phyloP scores from a whole-genome alignment of 1,140 invertebrate species.

The Sweltsa coloradensis region DNA sequence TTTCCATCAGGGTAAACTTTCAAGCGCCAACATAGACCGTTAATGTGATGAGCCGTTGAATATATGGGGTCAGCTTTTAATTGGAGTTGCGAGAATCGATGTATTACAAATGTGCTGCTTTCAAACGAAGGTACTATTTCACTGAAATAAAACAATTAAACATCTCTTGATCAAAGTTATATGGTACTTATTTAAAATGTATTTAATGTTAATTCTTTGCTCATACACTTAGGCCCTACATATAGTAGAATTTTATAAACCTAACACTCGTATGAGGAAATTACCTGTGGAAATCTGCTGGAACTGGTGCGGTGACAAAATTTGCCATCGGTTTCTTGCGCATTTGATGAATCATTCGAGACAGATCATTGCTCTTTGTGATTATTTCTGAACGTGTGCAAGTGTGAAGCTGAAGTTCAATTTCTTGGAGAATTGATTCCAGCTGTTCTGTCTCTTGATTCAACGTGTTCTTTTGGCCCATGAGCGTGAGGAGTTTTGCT shows the following conservation, averaged over 20 bases:
- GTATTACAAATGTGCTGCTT: constrained; percentile 76
- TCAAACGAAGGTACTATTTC: constrained; percentile 89
- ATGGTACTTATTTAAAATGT: constrained; percentile 7
- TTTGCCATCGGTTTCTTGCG: constrained; percentile 77
- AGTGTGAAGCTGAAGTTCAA: constrained; percentile 66
- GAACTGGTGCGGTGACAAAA: constrained; percentile 79
- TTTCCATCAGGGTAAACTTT: constrained; percentile 91
- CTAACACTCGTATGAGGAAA: constrained; percentile 7
- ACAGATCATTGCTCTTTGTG: constrained; percentile 61
- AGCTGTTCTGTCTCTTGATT: constrained; percentile 77
- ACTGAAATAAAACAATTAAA: constrained; percentile 40
- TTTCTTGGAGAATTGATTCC: constrained; percentile 72
- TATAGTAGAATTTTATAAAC: too few species aligned
- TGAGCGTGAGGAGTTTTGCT: constrained; percentile 73
- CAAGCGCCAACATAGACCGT: constrained; percentile 81
- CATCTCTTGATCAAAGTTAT: too few species aligned
- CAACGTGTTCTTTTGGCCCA: constrained; percentile 78
- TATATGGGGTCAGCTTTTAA: constrained; percentile 84
- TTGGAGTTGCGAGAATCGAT: constrained; percentile 72
- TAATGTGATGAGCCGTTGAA: constrained; percentile 73
- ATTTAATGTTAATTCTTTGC: background rate
- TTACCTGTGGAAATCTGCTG: constrained; percentile 81
- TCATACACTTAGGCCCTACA: too few species aligned
- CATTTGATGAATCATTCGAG: constrained; percentile 70
- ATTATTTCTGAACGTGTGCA: constrained; percentile 74